These are phyloP conservation scores for Anguilla japonica DNA, from an alignment of 2,113 vertebrate species.

Conservation along the genomic window DNA sequence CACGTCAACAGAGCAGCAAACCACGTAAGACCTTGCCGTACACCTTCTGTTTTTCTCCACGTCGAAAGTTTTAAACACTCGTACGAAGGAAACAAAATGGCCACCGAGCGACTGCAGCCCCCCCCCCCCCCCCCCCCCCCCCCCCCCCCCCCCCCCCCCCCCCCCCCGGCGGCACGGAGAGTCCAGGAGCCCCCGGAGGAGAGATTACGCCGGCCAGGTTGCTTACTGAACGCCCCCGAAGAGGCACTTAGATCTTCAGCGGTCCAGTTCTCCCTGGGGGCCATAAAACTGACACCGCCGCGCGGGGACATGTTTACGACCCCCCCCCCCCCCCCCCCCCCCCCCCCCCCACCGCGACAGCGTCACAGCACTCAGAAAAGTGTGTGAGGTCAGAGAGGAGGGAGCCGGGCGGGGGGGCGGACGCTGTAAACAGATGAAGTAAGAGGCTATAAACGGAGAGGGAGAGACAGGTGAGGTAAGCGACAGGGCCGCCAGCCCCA, in stretches of 20 bases:
- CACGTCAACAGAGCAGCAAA: background rate
- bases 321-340: background rate
- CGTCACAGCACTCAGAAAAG: constrained; percentile 51
- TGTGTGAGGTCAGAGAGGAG: constrained; percentile 55
- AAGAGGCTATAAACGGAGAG: constrained; percentile 65
- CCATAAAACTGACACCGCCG: constrained; percentile 38
- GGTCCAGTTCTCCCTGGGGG: constrained; percentile 24
- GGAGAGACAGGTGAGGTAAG: constrained; percentile 51
- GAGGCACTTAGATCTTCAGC: constrained; percentile 31
- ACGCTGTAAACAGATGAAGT: constrained; percentile 72
- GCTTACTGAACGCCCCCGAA: constrained; percentile 17
- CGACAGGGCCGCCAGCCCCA: constrained; percentile 62
- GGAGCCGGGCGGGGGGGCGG: constrained; percentile 49
- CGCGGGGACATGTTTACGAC: constrained; percentile 58
- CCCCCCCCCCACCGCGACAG: background rate
- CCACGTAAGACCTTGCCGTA: background rate
- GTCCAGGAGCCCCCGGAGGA: background rate
- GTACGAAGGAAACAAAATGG: background rate
- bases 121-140: no score
- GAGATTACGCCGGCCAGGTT: constrained; percentile 25
- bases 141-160: no score
- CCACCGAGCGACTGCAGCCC: background rate
- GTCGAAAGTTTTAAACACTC: background rate
- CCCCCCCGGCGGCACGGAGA: no score
- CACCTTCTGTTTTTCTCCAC: background rate